These are phyloP conservation scores for Eumacrocentrus americanus DNA, from an alignment of 2,888 invertebrate genomes.

Conservation along the genomic window DNA sequence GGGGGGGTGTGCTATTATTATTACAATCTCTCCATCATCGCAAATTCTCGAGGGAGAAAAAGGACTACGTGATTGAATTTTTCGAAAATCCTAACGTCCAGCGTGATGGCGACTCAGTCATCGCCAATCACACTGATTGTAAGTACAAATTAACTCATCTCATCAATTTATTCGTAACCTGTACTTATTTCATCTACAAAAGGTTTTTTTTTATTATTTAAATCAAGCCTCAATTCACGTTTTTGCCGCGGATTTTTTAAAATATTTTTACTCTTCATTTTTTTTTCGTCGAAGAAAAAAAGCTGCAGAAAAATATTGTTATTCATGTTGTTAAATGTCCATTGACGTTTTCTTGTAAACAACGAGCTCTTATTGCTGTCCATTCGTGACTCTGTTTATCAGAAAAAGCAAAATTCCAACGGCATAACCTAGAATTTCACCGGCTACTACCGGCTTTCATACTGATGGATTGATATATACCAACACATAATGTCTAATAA, in stretches of 20 bases:
- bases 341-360: neutral
- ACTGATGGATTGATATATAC: neutral
- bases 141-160: neutral
- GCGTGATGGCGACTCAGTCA: neutral
- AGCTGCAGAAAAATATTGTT: no score
- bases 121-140: neutral
- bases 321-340: no score
- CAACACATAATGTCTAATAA: no score
- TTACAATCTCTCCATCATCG: no score
- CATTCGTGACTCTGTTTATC: neutral
- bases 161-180: neutral
- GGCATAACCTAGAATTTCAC: neutral
- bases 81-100: neutral
- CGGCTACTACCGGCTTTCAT: neutral
- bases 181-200: neutral
- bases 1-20: no score
- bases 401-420: neutral
- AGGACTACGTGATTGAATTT: neutral
- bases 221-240: neutral
- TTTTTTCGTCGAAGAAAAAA: no score
- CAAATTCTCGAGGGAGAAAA: no score
- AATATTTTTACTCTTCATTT: neutral
- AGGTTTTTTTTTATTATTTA: no score
- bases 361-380: neutral
- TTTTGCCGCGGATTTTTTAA: neutral